Evolutionary conservation across 2,888 invertebrate species (phyloP).

Genomic region (Melipona bicolor): DNA sequence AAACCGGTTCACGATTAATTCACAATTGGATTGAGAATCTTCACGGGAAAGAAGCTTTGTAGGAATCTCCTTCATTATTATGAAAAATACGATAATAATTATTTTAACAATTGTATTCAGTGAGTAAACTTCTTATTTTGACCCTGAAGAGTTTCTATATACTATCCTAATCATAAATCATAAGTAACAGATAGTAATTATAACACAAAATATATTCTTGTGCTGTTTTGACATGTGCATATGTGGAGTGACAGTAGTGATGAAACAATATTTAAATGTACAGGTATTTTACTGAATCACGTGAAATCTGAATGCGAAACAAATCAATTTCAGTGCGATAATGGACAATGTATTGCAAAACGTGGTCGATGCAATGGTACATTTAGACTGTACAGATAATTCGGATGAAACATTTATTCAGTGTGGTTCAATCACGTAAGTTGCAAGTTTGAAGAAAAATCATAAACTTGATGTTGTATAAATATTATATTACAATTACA

Average conservation of each 20-base stretch:
- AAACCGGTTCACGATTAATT: conserved; percentile 53
- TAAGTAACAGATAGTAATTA: too few species aligned
- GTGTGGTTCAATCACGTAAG: conserved; percentile 76
- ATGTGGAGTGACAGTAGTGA: conserved; percentile 84
- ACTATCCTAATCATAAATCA: conserved; percentile 45
- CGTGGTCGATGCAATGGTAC: conserved; percentile 77
- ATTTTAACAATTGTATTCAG: conserved; percentile 36
- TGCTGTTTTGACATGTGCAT: too few species aligned
- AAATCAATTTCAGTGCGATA: conserved; percentile 74
- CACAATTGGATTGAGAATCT: conserved; percentile 4
- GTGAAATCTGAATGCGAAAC: conserved; percentile 54
- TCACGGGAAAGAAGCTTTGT: neutral
- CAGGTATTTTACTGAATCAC: conserved; percentile 5
- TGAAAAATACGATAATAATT: conserved; percentile 38
- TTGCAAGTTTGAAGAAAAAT: neutral
- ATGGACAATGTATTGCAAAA: conserved; percentile 75
- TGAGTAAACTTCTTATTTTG: conserved; percentile 43
- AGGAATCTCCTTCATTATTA: neutral
- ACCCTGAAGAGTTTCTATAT: conserved; percentile 29
- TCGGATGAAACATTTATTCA: conserved; percentile 77
- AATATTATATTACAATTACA: neutral
- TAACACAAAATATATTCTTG: too few species aligned
- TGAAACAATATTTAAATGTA: conserved; percentile 80
- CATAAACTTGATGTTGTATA: neutral
- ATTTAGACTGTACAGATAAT: conserved; percentile 75